A percentile compares a stretch with the other conserved stretches of the same genome.
These are phyloP conservation scores for Rugalucina vietnamica DNA, from an alignment of 2,888 invertebrate genomes.

Conservation along the genomic window DNA sequence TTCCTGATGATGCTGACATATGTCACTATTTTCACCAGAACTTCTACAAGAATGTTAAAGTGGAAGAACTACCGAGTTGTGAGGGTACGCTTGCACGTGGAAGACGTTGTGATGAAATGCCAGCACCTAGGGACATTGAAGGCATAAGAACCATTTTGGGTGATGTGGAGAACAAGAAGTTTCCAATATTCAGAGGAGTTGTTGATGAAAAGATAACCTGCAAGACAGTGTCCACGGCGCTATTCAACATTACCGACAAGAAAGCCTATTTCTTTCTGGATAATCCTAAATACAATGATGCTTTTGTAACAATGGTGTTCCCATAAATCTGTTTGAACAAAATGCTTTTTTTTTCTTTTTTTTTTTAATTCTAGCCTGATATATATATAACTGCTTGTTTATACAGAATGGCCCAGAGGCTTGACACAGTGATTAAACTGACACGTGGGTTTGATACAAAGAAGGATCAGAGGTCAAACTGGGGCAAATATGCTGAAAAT, in stretches of 20 bases:
- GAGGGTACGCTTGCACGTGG: constrained; percentile 11
- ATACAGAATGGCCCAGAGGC: too few species aligned
- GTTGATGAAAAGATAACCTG: not conserved
- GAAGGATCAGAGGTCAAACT: too few species aligned
- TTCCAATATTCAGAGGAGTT: not conserved
- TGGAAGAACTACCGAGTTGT: not conserved
- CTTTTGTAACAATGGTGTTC: not conserved
- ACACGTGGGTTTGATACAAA: too few species aligned
- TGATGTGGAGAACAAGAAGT: not conserved
- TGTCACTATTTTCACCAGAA: constrained; percentile 12
- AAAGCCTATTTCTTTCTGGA: not conserved
- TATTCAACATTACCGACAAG: not conserved
- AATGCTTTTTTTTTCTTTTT: too few species aligned
- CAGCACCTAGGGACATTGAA: not conserved
- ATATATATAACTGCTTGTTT: too few species aligned
- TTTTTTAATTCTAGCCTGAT: too few species aligned
- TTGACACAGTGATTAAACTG: too few species aligned
- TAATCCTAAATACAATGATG: not conserved
- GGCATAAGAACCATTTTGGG: not conserved
- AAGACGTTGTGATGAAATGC: constrained; percentile 3
- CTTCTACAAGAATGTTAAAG: not conserved
- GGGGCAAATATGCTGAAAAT: too few species aligned
- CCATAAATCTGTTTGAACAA: too few species aligned
- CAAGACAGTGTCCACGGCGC: not conserved
- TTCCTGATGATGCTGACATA: not conserved